Evolutionary conservation across 2,797 vertebrate species (phyloP), one percentile per base, ranked within the genome.

Genomic region (Gorsachius magnificus): DNA sequence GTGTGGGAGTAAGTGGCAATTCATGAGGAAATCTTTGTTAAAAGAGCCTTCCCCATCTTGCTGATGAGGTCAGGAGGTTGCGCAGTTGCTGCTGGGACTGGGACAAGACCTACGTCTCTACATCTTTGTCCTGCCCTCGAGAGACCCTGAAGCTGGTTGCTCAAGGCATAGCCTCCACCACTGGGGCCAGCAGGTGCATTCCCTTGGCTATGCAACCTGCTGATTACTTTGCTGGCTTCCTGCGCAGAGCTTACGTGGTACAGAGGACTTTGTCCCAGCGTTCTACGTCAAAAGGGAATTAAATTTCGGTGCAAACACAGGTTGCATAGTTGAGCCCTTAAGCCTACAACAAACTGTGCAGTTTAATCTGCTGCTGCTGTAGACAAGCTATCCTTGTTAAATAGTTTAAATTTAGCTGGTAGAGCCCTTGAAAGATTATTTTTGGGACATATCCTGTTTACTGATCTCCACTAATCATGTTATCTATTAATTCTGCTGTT

Each of bases 261-360:
- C 7, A 64, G 46, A 69, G 54, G 65, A 38, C 57, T 85, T 88
- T 93, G 61, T 65, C 33, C 43, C 38, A 90, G 43, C 17, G 33
- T 65, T 88, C 85, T 94, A 58, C 12, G 25, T 92, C 85, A 94
- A 83, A 91, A 70, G 16, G 48, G 82, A 95, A 95, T 96, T 97
- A 95, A 93, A 95, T 88, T 89, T 86, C 91, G 83, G 0, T 87
- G 54, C 60, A 92, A 96, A 93, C 83, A 91, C 38, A 58, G 63
- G 72, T 66, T 90, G 28, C 43, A 66, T 46, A 35, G 72, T 66
- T 94, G 54, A 91, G 70, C 54, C 31, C 43, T 88, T 95, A 88
- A 93, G 72, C 72, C 45, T 85, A 45, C 57, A 53, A 81, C 36
- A 95, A 91, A 81, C 36, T n/a, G 35, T 77, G 24, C 16, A 56